Conservation (phyloP, 2,888 invertebrate genomes). For the Prosopocoilus inquinatus region DNA sequence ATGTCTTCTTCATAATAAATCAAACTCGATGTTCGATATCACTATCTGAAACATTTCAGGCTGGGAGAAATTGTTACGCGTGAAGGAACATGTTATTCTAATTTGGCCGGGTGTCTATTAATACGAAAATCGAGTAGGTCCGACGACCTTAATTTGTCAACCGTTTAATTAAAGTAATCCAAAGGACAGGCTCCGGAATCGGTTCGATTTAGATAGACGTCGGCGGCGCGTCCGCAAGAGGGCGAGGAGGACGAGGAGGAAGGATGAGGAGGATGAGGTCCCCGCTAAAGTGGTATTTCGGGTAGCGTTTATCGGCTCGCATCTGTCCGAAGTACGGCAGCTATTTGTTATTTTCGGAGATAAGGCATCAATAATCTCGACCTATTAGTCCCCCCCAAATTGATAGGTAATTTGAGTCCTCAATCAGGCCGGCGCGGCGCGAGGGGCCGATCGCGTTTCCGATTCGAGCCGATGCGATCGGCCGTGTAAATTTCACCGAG, state of each 20-base stretch:
- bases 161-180: slow-evolving; percentile 48
- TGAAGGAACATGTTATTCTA: slow-evolving; percentile 39
- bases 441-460: not conserved
- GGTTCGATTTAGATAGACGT: slow-evolving; percentile 42
- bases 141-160: slow-evolving; percentile 45
- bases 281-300: slow-evolving; percentile 46
- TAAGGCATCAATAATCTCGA: slow-evolving; percentile 45
- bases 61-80: slow-evolving; percentile 18
- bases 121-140: slow-evolving; percentile 31
- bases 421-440: not conserved
- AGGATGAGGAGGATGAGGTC: slow-evolving; percentile 30
- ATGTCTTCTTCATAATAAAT: too few species aligned
- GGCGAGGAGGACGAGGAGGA: too few species aligned
- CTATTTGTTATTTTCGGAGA: slow-evolving; percentile 50
- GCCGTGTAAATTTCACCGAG: slow-evolving; percentile 7
- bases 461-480: not conserved
- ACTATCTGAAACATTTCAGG: too few species aligned
- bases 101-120: slow-evolving; percentile 45
- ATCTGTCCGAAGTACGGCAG: slow-evolving; percentile 39
- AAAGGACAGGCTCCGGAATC: slow-evolving; percentile 41
- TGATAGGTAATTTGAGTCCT: slow-evolving; percentile 47
- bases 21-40: too few species aligned
- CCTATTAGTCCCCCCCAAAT: slow-evolving; percentile 47
- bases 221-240: too few species aligned
- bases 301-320: slow-evolving; percentile 40